Evolutionary conservation across 2,888 invertebrate genomes (phyloP), one percentile per base, ranked within the genome.

Genomic region (Drosophila buzzatii): DNA sequence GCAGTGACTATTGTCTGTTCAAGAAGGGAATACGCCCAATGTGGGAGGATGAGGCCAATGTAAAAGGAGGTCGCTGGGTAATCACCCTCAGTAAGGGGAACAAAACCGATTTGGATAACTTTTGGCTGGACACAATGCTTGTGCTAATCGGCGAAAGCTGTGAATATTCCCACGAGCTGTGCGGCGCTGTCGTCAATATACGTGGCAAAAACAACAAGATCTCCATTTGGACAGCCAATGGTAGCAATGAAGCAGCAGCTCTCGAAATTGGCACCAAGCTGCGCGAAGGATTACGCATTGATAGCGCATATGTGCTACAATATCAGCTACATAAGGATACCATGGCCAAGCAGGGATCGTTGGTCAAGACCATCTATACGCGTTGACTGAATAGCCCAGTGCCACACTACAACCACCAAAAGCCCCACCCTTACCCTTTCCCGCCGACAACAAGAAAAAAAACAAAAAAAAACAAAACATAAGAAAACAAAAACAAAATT

Each of bases 61-160:
- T 95, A 88, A 94, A 94, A 80, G 98, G 98, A 45, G 98, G 98
- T 12, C 94, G 97, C 75, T 98, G 98, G 98, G 93, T 97, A n/a
- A 87, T 92, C 41, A 96, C 94, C 90, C 94, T 97, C 76, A 96
- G 96, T 42, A 95, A 95, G 86, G 95, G 95, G 85, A 95, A 96
- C 87, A 94, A 96, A 90, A 87, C 87, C 49, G 96, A 96, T 81
- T 93, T 97, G 81, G 97, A 97, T 92, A 94, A 95, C 89, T 95
- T 95, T 90, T 97, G 97, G 97, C 93, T 97, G 79, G 97, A 96
- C 94, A 95, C 96, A 94, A 94, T 97, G 74, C 93, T 97, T 69
- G 96, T 96, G 87, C 94, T 99, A 91, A 98, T 99, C 94, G 99
- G 99, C 49, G 99, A 99, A 94, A 97, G 97, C 63, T 99, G 98